Conservation (phyloP, 2,113 vertebrate genomes). For the Brachyhypopomus gauderio region DNA sequence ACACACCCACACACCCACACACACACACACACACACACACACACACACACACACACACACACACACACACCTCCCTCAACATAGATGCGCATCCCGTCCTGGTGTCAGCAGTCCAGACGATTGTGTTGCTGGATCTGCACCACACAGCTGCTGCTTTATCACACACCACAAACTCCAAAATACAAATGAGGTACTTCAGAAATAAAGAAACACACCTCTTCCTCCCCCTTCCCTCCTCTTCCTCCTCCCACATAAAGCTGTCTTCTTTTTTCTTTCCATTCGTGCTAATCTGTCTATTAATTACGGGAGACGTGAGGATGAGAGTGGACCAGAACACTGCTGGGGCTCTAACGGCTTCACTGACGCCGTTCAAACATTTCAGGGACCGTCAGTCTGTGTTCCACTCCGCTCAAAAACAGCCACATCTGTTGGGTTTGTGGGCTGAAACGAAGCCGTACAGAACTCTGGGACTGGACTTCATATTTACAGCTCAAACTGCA, state of each 20-base stretch:
- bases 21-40: too few relatives aligned
- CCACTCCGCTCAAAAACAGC: too few relatives aligned
- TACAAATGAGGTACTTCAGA: not conserved
- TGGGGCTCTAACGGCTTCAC: not conserved
- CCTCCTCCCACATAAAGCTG: not conserved
- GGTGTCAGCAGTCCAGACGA: slow-evolving; percentile 18
- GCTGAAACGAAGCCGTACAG: too few relatives aligned
- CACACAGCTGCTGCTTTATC: not conserved
- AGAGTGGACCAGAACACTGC: not conserved
- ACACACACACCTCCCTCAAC: not conserved
- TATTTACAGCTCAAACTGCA: too few relatives aligned
- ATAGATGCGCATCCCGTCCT: not conserved
- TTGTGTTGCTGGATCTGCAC: not conserved
- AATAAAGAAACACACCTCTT: not conserved
- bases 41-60: slow-evolving; percentile 29
- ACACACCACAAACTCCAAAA: slow-evolving; percentile 19
- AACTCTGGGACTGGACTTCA: too few relatives aligned
- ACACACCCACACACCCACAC: too few relatives aligned
- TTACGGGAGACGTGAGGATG: not conserved
- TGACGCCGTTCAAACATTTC: too few relatives aligned
- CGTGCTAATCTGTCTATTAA: not conserved
- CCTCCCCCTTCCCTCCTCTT: slow-evolving; percentile 14
- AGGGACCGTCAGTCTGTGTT: too few relatives aligned
- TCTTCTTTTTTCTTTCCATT: slow-evolving; percentile 1
- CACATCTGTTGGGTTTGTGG: too few relatives aligned